Evolutionary conservation across 1,140 invertebrate genomes (phyloP).

Genomic region (Myzus persicae): DNA sequence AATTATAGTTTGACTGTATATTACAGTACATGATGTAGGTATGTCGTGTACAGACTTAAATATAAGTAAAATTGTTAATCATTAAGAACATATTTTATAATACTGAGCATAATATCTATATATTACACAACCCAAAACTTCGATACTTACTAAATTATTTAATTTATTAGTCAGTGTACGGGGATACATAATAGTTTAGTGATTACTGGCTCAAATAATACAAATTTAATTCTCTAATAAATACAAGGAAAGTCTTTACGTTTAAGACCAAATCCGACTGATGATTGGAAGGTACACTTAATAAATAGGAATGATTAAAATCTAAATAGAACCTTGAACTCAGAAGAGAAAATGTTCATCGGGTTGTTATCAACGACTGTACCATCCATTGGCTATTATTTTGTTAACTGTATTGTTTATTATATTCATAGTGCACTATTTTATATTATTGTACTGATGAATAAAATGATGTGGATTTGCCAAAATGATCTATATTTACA

Average conservation of each 20-base stretch:
- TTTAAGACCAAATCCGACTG: background rate
- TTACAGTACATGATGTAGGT: background rate
- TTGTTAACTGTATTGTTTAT: background rate
- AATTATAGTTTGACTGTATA: background rate
- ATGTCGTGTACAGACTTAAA: background rate
- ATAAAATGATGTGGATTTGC: background rate
- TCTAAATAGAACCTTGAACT: background rate
- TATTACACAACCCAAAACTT: background rate
- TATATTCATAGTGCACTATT: background rate
- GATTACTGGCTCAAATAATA: background rate
- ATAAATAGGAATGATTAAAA: background rate
- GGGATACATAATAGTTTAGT: background rate
- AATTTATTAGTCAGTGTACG: background rate
- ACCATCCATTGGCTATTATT: background rate
- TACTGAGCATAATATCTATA: background rate
- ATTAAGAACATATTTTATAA: background rate
- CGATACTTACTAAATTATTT: background rate
- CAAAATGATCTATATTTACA: slow-evolving; percentile 7
- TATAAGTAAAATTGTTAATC: background rate
- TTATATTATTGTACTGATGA: background rate
- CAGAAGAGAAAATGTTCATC: background rate
- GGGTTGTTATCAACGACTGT: background rate
- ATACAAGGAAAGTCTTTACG: background rate
- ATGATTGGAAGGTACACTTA: too few species aligned
- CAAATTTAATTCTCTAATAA: background rate